phyloP scores from a whole-genome alignment of 2,113 vertebrate species.

The Oreotragus oreotragus region DNA sequence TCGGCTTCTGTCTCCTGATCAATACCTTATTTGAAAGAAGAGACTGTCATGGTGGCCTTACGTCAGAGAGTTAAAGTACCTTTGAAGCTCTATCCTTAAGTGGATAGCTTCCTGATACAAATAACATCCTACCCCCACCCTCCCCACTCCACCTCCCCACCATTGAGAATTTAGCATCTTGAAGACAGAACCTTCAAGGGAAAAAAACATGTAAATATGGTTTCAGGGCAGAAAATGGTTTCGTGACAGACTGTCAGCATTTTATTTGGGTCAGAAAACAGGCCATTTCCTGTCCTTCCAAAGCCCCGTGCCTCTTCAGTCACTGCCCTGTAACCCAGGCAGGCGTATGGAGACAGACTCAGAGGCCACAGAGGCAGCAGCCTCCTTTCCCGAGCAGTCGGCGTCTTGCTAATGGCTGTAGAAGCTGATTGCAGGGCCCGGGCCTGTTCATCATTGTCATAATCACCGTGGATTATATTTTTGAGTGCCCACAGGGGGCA shows the following conservation, averaged over 20 bases:
- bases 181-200: neutral
- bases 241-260: neutral
- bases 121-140: neutral
- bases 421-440: conserved; percentile 24
- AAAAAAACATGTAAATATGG: conserved; percentile 31
- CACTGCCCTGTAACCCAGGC: neutral
- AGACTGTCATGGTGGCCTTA: neutral
- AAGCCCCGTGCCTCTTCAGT: neutral
- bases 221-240: conserved; percentile 35
- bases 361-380: neutral
- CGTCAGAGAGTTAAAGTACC: neutral
- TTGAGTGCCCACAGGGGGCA: neutral
- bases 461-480: conserved; percentile 34
- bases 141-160: neutral
- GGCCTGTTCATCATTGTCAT: conserved; percentile 30
- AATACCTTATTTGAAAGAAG: neutral
- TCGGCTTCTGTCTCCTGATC: neutral
- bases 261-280: conserved; percentile 48
- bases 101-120: neutral
- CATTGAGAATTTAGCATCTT: neutral
- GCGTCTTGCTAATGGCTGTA: neutral
- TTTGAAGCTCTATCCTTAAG: neutral
- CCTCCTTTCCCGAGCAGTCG: neutral
- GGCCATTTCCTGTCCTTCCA: neutral
- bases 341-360: rapidly evolving